Percentiles rank a stretch among this genome's conserved stretches.
Conservation (phyloP, 2,888 invertebrate genomes). For the Chaetogeoica ovagalla region DNA sequence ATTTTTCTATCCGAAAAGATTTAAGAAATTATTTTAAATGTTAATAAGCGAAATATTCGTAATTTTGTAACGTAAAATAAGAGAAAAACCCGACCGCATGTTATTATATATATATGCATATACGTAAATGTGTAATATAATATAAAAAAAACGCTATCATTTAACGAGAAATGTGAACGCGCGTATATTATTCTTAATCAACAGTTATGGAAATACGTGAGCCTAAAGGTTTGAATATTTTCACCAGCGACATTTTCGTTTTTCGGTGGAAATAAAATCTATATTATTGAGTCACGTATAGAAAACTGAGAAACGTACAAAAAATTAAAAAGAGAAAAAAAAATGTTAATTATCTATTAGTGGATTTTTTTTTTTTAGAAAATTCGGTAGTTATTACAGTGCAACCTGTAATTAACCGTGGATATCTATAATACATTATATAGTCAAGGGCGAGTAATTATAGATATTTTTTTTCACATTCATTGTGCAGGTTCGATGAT, state of each 20-base stretch:
- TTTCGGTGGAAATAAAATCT: neutral
- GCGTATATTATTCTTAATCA: neutral
- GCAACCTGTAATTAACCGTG: neutral
- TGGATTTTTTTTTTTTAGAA: neutral
- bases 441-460: constrained; percentile 6
- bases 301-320: neutral
- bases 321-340: no score
- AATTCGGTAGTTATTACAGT: neutral
- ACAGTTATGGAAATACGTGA: constrained; percentile 2
- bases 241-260: constrained; percentile 1
- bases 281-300: neutral
- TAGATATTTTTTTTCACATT: neutral
- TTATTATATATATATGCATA: constrained; percentile 14
- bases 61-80: constrained; percentile 4
- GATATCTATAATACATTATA: neutral
- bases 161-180: constrained; percentile 5
- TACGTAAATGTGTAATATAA: constrained; percentile 22
- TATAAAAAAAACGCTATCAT: neutral
- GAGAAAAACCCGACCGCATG: neutral
- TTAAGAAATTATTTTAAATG: neutral
- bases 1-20: no score
- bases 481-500: neutral
- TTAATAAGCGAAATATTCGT: constrained; percentile 27
- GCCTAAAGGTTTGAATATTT: constrained; percentile 1
- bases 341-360: neutral